These are phyloP conservation scores for Tenthredo amoena DNA, from an alignment of 2,888 invertebrate genomes.

Conservation along the genomic window DNA sequence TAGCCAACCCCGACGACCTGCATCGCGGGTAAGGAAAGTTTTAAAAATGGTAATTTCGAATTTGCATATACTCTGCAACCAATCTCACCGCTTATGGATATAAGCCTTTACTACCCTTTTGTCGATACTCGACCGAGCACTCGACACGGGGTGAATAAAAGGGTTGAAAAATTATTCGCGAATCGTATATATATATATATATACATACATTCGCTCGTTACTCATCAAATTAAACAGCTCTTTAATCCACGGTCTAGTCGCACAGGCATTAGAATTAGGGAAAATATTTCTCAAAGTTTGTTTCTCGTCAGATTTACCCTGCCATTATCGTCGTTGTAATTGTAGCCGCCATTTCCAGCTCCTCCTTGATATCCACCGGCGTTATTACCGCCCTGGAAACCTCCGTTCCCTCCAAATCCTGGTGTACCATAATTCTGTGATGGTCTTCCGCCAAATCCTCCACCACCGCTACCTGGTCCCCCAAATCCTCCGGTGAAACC, in stretches of 20 bases:
- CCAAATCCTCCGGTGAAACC: slow-evolving; percentile 60
- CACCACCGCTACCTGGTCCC: slow-evolving; percentile 56
- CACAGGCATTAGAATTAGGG: not conserved
- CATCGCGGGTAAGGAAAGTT: slow-evolving; percentile 12
- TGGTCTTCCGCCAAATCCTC: slow-evolving; percentile 57
- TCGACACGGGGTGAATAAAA: slow-evolving; percentile 22
- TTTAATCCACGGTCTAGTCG: not conserved
- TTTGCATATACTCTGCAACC: slow-evolving; percentile 45
- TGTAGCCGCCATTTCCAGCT: slow-evolving; percentile 33
- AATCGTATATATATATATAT: not conserved
- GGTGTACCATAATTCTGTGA: slow-evolving; percentile 63
- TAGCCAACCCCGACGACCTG: not conserved
- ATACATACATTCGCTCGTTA: not conserved
- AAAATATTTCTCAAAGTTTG: not conserved
- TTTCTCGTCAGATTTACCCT: slow-evolving; percentile 64
- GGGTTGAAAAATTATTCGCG: not conserved
- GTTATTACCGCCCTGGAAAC: slow-evolving; percentile 27
- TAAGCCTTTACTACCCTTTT: slow-evolving; percentile 33
- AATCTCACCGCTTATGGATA: slow-evolving; percentile 37
- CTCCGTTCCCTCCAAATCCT: slow-evolving; percentile 58
- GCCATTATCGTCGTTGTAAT: slow-evolving; percentile 63
- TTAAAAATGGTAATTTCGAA: slow-evolving; percentile 51
- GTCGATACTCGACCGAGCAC: slow-evolving; percentile 18
- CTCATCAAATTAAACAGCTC: slow-evolving; percentile 1
- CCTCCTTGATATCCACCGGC: slow-evolving; percentile 52